These are phyloP conservation scores for Acrocyrtus sp. DNA, from an alignment of 2,888 invertebrate genomes.

Conservation along the genomic window DNA sequence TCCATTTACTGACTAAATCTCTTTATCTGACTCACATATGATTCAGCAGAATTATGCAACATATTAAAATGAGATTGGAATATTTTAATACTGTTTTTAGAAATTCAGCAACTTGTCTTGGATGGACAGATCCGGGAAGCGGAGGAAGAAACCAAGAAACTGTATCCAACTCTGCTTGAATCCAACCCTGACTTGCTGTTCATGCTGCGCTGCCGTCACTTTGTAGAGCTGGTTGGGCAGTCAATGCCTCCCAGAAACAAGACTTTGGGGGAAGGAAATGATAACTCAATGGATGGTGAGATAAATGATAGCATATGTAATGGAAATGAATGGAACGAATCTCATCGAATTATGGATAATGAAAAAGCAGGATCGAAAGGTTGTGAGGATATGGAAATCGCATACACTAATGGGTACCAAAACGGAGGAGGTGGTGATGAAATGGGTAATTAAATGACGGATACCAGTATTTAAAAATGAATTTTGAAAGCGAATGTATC, in stretches of 20 bases:
- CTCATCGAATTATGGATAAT: slow-evolving; percentile 38
- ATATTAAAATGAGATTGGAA: no score
- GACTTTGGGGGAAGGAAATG: slow-evolving; percentile 38
- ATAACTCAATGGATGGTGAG: slow-evolving; percentile 43
- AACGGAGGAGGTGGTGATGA: slow-evolving; percentile 74
- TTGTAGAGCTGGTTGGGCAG: slow-evolving; percentile 91
- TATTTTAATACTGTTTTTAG: no score
- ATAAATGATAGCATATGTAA: slow-evolving; percentile 55
- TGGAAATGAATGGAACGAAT: slow-evolving; percentile 52
- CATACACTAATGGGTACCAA: slow-evolving; percentile 70
- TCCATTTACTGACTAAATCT: neutral
- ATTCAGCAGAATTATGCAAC: no score
- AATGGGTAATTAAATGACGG: slow-evolving; percentile 61
- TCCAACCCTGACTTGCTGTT: slow-evolving; percentile 91
- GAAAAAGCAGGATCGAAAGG: slow-evolving; percentile 49
- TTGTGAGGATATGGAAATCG: slow-evolving; percentile 63
- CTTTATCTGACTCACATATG: no score
- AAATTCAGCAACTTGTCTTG: slow-evolving; percentile 91
- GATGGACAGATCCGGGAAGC: slow-evolving; percentile 96
- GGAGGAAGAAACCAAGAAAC: slow-evolving; percentile 85
- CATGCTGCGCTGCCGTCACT: slow-evolving; percentile 96
- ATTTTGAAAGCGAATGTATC: neutral
- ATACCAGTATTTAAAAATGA: no score
- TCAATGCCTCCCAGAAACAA: slow-evolving; percentile 58
- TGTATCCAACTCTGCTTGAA: slow-evolving; percentile 94